Evolutionary conservation across 2,888 invertebrate species (phyloP).

Genomic region (Platerodrilus igneus): DNA sequence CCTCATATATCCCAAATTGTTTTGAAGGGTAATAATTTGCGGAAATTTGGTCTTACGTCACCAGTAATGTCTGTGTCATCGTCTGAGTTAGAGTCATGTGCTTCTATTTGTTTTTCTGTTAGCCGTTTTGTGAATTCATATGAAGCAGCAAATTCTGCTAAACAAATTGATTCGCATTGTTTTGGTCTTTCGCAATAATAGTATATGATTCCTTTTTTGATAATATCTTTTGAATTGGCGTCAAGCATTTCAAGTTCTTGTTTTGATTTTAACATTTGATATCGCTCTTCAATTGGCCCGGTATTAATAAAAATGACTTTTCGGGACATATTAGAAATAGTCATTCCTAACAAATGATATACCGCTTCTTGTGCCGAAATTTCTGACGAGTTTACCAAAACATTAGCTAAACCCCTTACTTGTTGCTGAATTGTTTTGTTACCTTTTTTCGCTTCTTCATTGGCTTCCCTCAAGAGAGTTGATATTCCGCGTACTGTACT

Average conservation of each 20-base stretch:
- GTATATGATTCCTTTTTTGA: neutral
- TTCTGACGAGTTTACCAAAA: conserved; percentile 5
- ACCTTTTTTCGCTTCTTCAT: conserved; percentile 1
- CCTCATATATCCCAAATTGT: conserved; percentile 3
- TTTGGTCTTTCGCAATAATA: neutral
- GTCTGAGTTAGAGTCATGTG: neutral
- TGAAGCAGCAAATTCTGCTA: neutral
- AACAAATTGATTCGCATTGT: neutral
- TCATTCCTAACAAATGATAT: conserved; percentile 3
- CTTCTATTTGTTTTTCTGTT: neutral
- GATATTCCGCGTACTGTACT: neutral
- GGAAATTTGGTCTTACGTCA: neutral
- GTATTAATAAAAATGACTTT: conserved; percentile 5
- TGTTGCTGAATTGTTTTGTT: conserved; percentile 4
- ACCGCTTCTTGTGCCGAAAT: conserved; percentile 10
- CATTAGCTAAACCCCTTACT: conserved; percentile 7
- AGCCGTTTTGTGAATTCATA: neutral
- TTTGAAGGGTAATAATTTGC: neutral
- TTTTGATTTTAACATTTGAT: neutral
- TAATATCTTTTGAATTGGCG: neutral
- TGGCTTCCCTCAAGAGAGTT: neutral
- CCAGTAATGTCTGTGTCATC: no score
- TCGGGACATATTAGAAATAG: conserved; percentile 4
- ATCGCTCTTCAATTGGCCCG: conserved; percentile 1
- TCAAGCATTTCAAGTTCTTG: neutral